phyloP scores from a whole-genome alignment of 2,797 vertebrate species.

The Mycteria americana region DNA sequence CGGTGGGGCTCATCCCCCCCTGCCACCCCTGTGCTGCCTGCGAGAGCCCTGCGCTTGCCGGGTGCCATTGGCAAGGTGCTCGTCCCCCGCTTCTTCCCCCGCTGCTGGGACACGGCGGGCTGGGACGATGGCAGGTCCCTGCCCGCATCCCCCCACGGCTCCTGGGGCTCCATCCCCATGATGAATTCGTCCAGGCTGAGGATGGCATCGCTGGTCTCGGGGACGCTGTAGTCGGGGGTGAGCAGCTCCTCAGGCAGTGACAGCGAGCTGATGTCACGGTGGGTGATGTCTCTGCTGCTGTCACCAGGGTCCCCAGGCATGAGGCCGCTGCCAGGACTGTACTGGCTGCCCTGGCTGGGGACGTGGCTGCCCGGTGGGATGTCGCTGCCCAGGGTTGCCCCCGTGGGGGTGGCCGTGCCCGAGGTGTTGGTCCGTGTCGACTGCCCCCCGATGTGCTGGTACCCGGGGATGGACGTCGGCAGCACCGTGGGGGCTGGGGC shows the following conservation, averaged over 20 bases:
- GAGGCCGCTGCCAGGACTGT: accelerated
- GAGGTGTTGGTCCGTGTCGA: no score
- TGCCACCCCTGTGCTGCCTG: no score
- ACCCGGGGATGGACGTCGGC: not conserved
- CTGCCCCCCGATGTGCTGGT: not conserved
- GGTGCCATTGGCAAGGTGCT: accelerated
- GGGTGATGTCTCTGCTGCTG: not conserved
- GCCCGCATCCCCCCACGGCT: not conserved
- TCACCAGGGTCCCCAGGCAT: no score
- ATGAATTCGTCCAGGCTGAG: not conserved
- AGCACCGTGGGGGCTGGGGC: not conserved
- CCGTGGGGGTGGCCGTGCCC: not conserved
- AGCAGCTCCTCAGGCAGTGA: slow-evolving; percentile 57
- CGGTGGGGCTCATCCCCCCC: not conserved
- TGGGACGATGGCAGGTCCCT: not conserved
- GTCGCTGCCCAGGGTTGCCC: not conserved
- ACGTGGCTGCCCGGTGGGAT: not conserved
- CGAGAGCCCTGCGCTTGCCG: not conserved
- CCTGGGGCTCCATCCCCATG: not conserved
- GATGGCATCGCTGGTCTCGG: slow-evolving; percentile 22
- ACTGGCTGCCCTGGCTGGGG: not conserved
- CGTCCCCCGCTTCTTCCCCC: not conserved
- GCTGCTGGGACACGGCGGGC: not conserved
- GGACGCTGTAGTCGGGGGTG: slow-evolving; percentile 58
- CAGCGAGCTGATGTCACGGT: not conserved